These are phyloP conservation scores for Gallinago stenura DNA, from an alignment of 2,797 vertebrate genomes.

Conservation along the genomic window DNA sequence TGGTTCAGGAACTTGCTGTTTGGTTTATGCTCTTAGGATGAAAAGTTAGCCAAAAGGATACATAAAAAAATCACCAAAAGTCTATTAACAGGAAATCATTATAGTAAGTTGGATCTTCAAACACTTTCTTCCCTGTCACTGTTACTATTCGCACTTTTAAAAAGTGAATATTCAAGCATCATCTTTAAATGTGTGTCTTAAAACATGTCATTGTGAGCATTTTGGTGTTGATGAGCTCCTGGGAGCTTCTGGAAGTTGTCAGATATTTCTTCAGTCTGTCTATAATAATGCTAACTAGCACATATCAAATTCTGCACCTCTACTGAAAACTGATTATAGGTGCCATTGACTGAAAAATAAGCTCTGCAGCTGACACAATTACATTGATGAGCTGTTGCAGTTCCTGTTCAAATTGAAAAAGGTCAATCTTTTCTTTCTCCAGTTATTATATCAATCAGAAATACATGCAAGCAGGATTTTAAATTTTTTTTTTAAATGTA, in stretches of 20 bases:
- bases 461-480: neutral
- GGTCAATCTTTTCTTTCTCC: neutral
- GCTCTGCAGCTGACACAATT: neutral
- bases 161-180: neutral
- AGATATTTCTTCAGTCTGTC: neutral
- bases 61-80: neutral
- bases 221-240: neutral
- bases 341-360: slow-evolving; percentile 14
- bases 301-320: neutral
- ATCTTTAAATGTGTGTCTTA: neutral
- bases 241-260: neutral
- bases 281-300: neutral
- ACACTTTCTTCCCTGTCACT: neutral
- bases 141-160: neutral
- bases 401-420: slow-evolving; percentile 29
- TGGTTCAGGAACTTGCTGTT: neutral
- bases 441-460: neutral
- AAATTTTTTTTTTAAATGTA: slow-evolving; percentile 13
- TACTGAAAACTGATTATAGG: slow-evolving; percentile 5
- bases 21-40: neutral
- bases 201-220: neutral
- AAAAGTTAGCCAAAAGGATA: neutral
- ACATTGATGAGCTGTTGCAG: neutral
- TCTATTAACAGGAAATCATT: neutral
- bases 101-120: neutral